Conservation (phyloP, 2,888 invertebrate genomes). For the Thymelicus acteon region DNA sequence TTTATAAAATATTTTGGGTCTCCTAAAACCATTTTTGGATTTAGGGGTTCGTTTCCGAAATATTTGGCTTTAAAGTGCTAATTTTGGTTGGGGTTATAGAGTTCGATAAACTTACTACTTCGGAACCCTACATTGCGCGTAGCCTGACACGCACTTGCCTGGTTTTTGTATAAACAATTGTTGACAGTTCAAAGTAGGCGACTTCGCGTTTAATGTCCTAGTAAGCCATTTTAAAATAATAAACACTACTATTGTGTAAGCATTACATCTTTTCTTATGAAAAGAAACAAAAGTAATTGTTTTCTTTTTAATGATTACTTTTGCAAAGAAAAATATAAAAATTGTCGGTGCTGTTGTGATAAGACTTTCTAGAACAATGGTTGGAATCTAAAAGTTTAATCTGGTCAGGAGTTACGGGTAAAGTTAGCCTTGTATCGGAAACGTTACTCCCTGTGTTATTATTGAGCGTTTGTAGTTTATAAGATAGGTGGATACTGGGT, state of each 20-base stretch:
- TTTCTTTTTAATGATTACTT: too few relatives aligned
- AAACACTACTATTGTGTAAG: background rate
- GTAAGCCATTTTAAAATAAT: slow-evolving; percentile 15
- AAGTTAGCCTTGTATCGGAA: background rate
- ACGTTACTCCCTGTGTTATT: background rate
- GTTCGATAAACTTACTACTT: too few relatives aligned
- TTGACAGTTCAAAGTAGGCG: slow-evolving; percentile 9
- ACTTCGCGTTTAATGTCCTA: background rate
- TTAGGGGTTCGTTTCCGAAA: too few relatives aligned
- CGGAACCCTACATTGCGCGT: too few relatives aligned
- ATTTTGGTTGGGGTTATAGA: too few relatives aligned
- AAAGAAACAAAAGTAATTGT: slow-evolving; percentile 3
- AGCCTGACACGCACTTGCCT: too few relatives aligned
- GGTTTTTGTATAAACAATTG: background rate
- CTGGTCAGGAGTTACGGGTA: background rate
- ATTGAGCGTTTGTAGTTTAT: too few relatives aligned
- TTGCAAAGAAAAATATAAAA: background rate
- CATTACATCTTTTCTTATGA: slow-evolving; percentile 4
- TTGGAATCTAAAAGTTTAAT: slow-evolving; percentile 15
- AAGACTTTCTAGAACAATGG: slow-evolving; percentile 10
- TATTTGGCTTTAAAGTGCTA: too few relatives aligned
- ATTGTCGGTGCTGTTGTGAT: background rate
- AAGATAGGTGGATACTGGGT: too few relatives aligned
- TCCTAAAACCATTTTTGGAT: too few relatives aligned
- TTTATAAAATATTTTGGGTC: too few relatives aligned